phyloP scores from a whole-genome alignment of 1,140 invertebrate species.

The Drosophila mojavensis region DNA sequence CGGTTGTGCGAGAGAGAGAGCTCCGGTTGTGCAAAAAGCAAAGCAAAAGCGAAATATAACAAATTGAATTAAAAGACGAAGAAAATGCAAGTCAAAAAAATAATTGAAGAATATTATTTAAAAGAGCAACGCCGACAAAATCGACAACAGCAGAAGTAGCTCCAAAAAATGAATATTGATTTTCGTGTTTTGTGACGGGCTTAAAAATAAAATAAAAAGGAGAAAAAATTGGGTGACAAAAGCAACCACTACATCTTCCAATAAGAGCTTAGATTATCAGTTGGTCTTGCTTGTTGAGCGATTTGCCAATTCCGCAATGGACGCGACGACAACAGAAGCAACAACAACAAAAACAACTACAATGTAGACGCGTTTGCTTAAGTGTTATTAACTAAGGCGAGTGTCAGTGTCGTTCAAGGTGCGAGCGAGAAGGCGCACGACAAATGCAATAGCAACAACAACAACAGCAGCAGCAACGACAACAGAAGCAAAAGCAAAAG shows the following conservation, averaged over 20 bases:
- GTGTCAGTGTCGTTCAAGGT: constrained; percentile 23
- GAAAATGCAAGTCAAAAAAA: constrained; percentile 16
- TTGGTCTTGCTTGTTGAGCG: constrained; percentile 38
- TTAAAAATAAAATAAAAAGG: constrained; percentile 30
- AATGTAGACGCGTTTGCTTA: constrained; percentile 55
- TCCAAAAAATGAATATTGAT: constrained; percentile 61
- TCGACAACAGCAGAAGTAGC: background rate
- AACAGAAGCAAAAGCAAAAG: constrained; percentile 70
- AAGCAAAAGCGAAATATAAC: constrained; percentile 23
- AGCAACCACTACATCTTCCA: constrained; percentile 56
- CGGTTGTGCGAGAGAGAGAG: constrained; percentile 35
- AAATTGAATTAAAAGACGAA: constrained; percentile 40
- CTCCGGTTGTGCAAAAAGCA: constrained; percentile 32
- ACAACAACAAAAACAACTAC: constrained; percentile 37
- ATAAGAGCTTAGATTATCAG: constrained; percentile 33
- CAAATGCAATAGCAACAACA: constrained; percentile 59
- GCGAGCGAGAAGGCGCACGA: constrained; percentile 16
- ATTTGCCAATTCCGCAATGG: constrained; percentile 32
- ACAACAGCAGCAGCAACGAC: constrained; percentile 43
- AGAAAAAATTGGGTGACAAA: constrained; percentile 22
- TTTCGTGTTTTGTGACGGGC: constrained; percentile 53
- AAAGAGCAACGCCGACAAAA: constrained; percentile 13
- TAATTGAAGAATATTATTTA: constrained; percentile 30
- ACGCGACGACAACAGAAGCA: constrained; percentile 22
- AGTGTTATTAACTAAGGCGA: constrained; percentile 54